Conservation (phyloP, 2,113 vertebrate species). For the Centropristis striata region DNA sequence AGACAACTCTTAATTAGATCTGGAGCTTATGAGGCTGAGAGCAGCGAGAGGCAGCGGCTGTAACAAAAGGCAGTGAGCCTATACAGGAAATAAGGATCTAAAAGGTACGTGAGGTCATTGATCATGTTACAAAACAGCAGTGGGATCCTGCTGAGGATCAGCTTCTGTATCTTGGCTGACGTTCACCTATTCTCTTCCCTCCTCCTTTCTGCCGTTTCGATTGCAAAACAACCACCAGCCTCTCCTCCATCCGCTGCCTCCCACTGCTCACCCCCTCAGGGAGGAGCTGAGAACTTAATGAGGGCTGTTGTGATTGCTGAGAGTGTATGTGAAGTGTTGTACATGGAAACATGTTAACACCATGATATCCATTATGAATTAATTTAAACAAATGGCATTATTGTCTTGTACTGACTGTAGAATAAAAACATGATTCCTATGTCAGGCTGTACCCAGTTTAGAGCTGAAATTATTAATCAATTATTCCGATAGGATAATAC, state of each 20-base stretch:
- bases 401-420: not conserved
- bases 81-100: conserved; percentile 55
- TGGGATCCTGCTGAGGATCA: conserved; percentile 29
- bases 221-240: conserved; percentile 40
- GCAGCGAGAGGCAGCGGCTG: conserved; percentile 39
- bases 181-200: conserved; percentile 2
- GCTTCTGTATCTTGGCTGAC: not conserved
- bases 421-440: not conserved
- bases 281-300: conserved; percentile 49
- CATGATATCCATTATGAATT: conserved; percentile 17
- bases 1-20: conserved; percentile 69
- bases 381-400: conserved; percentile 4
- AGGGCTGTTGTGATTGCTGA: conserved; percentile 5
- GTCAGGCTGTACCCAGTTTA: not conserved
- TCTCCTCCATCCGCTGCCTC: conserved; percentile 32
- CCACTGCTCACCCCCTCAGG: conserved; percentile 25
- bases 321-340: not conserved
- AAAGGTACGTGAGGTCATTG: conserved; percentile 46
- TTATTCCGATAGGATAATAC: not conserved
- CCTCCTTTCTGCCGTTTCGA: not conserved
- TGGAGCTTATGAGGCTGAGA: conserved; percentile 50
- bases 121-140: conserved; percentile 52
- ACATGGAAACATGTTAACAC: conserved; percentile 17
- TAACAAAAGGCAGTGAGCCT: conserved; percentile 48
- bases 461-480: not conserved